phyloP scores from a whole-genome alignment of 2,113 vertebrate genomes.

The Vulpes vulpes region DNA sequence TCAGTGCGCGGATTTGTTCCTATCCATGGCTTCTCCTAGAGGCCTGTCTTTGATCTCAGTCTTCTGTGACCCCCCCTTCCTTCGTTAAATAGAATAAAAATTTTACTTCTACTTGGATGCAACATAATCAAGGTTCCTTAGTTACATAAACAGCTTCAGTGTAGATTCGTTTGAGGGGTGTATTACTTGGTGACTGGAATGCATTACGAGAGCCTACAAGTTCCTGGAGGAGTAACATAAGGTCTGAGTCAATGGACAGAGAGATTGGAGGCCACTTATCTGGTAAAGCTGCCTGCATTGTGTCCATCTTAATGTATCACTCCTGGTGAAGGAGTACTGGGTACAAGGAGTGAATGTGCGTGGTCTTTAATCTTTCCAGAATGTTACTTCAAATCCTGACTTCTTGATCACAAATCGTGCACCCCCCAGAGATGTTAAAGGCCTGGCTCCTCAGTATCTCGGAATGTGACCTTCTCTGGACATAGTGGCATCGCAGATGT shows the following conservation, averaged over 20 bases:
- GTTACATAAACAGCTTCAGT: not conserved
- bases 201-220: not conserved
- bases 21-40: not conserved
- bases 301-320: not conserved
- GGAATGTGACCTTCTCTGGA: not conserved
- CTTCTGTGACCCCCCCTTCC: not conserved
- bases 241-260: not conserved
- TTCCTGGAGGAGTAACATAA: not conserved
- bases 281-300: not conserved
- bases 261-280: not conserved
- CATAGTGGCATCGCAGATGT: not conserved
- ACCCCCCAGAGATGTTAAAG: not conserved
- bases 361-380: not conserved
- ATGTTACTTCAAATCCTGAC: not conserved
- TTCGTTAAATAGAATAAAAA: not conserved
- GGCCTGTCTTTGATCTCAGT: not conserved
- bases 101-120: not conserved
- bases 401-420: not conserved
- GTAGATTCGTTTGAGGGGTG: not conserved
- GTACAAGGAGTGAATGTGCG: not conserved
- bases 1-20: not conserved
- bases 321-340: not conserved
- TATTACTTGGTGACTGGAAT: not conserved
- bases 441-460: not conserved
- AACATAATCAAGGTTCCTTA: not conserved